Evolutionary conservation across 2,797 vertebrate genomes (phyloP).

Genomic region (Masticophis lateralis): DNA sequence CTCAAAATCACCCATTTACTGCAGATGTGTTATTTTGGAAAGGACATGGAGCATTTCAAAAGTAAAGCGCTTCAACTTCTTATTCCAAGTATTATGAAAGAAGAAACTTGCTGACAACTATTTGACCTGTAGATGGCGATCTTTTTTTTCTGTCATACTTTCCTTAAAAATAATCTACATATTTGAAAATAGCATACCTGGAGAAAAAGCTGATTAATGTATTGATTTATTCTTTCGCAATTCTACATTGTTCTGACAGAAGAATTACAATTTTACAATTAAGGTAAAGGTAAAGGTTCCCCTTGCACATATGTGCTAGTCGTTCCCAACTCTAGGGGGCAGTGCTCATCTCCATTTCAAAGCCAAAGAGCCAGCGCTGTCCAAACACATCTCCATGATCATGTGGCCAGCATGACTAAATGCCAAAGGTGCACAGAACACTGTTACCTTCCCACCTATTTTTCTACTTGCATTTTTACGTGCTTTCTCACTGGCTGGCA

Average conservation of each 20-base stretch:
- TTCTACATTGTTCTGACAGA: background rate
- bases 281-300: no score
- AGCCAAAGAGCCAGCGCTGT: no score
- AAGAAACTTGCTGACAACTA: background rate
- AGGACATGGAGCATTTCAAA: background rate
- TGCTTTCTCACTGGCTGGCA: no score
- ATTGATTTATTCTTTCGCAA: background rate
- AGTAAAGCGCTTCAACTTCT: background rate
- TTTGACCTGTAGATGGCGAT: conserved; percentile 23
- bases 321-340: no score
- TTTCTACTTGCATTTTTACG: no score
- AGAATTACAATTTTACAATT: background rate
- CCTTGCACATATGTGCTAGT: no score
- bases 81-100: background rate
- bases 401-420: no score
- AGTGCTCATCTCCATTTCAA: no score
- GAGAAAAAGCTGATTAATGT: background rate
- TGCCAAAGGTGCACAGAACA: no score
- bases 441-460: no score
- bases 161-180: background rate
- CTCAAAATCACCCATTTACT: background rate
- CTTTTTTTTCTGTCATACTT: background rate
- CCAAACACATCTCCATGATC: no score
- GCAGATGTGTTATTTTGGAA: background rate
- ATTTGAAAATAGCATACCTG: background rate